Base-by-base conservation (phyloP, 1,140 invertebrate genomes). In the Drosophila ambigua region DNA sequence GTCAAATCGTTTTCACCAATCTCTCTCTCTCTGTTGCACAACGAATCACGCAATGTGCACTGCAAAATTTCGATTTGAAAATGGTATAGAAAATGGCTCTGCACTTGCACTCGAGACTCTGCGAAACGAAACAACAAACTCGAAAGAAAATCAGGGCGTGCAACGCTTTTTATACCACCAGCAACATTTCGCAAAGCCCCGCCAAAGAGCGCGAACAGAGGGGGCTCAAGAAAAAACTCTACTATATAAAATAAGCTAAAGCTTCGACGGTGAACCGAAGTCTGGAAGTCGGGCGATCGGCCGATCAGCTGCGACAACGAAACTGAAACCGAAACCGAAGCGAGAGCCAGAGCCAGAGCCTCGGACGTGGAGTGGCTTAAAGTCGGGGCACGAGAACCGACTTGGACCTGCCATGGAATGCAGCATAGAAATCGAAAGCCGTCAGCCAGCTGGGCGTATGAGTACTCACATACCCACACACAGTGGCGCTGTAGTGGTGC, bases 121-220 rank as follows among this genome's bases (percentile, higher is more conserved):
- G 80, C 79, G 84, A 83, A 90, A 81, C 79, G 81, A 88, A 84
- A 90, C 87, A 74, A 90, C 87, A 82, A 66, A 91, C 90, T 91
- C 90, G 90, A 91, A 91, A 91, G 90, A 91, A 91, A 91, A 90
- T 85, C 90, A 79, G 87, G 77, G 83, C 76, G 90, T 91, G 76
- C 87, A 79, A 89, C 72, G 90, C 90, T 85, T 91, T 75, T 91
- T 91, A 91, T 91, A 91, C 87, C 90, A 72, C 85, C 54, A 73
- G 39, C 73, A 73, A 72, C 78, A 65, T 58, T 82, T 83, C 79
- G 76, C 78, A 67, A 73, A 79, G 35, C 54, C 64, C 67, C 49
- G 54, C 54, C 65, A 72, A 60, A 46, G 53, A 60, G 41, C 41
- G 51, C 53, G 46, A 51, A 53, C 53, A 63, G 15, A 39, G 45